A percentile compares a stretch with the other conserved stretches of the same genome.
Conservation (phyloP, 2,113 vertebrate genomes). For the Cardinalis cardinalis region DNA sequence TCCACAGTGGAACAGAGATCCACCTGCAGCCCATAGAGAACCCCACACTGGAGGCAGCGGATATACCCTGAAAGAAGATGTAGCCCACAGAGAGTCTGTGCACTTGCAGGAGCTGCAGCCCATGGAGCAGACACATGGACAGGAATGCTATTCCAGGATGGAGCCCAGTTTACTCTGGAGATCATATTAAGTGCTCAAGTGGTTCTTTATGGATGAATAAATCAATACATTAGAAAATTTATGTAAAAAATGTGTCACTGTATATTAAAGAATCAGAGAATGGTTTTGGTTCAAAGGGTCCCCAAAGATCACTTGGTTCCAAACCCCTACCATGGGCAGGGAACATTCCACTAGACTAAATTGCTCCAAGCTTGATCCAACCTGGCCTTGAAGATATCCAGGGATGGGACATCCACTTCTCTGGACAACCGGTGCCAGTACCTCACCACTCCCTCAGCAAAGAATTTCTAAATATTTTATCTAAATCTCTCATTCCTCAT, state of each 20-base stretch:
- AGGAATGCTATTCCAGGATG: not conserved
- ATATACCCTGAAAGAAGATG: not conserved
- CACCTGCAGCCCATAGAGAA: not conserved
- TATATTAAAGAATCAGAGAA: not conserved
- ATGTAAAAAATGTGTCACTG: not conserved
- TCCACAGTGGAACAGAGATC: not conserved
- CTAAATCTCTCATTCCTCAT: not conserved
- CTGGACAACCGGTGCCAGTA: not conserved
- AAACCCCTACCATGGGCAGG: not conserved
- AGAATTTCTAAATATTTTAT: not conserved
- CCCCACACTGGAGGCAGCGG: fast-evolving
- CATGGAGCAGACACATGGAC: not conserved
- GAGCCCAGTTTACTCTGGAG: not conserved
- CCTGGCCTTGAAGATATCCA: not conserved
- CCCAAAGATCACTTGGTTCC: not conserved
- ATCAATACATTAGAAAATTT: not conserved
- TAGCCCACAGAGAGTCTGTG: not conserved
- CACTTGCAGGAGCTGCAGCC: not conserved
- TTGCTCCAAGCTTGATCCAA: not conserved
- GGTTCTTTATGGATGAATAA: not conserved
- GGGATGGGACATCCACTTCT: not conserved
- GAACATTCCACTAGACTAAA: not conserved
- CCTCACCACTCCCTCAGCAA: not conserved
- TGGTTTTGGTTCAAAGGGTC: not conserved
- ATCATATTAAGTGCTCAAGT: not conserved